These are phyloP conservation scores for Mus spicilegus DNA, from an alignment of 2,113 vertebrate species.

Conservation along the genomic window DNA sequence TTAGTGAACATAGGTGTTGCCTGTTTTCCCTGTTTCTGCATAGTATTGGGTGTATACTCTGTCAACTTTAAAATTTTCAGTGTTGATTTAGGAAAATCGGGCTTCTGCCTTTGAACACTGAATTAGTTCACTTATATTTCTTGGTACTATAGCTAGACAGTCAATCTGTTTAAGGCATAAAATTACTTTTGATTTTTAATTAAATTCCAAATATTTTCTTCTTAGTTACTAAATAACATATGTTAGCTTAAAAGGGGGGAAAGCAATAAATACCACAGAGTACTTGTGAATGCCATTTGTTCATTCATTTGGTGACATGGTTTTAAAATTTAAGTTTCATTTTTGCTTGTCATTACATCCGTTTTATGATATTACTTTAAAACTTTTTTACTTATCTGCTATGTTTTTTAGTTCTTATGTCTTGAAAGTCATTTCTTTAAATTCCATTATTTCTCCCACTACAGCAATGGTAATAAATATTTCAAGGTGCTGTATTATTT, in stretches of 20 bases:
- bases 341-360: background rate
- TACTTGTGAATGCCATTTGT: background rate
- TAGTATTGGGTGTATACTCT: background rate
- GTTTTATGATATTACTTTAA: conserved; percentile 39
- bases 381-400: background rate
- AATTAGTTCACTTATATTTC: background rate
- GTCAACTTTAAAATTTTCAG: background rate
- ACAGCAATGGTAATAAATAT: background rate
- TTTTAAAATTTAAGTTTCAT: background rate
- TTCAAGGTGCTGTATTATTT: conserved; percentile 49
- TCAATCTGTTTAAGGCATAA: background rate
- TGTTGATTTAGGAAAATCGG: background rate
- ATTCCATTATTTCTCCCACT: conserved; percentile 23
- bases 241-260: background rate
- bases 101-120: background rate
- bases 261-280: background rate
- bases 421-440: conserved; percentile 22
- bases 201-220: background rate
- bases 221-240: background rate
- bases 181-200: background rate
- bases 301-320: background rate
- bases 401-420: background rate
- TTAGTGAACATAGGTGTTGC: background rate
- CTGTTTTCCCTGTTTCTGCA: background rate
- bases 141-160: background rate